Base-by-base conservation (phyloP, 2,888 invertebrate genomes). In the Hyles lineata region DNA sequence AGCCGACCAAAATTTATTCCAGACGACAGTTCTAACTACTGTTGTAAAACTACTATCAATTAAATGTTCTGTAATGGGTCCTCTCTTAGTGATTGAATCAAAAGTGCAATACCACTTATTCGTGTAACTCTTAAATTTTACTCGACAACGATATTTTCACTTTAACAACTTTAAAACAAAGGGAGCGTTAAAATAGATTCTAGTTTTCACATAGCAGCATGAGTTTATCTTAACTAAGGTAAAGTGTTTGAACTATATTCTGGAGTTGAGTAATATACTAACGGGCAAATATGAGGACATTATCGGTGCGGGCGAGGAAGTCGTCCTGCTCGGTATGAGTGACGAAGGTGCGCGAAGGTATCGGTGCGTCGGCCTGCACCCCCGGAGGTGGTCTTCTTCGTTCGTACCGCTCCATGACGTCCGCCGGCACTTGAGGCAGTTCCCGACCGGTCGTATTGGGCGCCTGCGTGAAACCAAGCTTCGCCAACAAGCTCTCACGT, bases 231-330 rank as follows among this genome's bases (percentile, higher is more conserved):
- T 32, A 6, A 62, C 29, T 35, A n/a, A 35, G 19, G 17, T 1
- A n/a, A 62, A 4, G 9, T 19, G 35, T 32, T 32, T 19, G n/a
- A n/a, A n/a, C 32, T 21, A 35, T 19, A 35, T 62, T 35, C n/a
- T 35, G 32, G n/a, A 62, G 29, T 17, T 29, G 4, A 74, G 62
- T 73, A 85, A 84, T 83, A 86, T 95, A 95, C 95, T 95, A 95
- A 95, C 95, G 96, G 84, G 96, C 96, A 92, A 97, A 97, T 80
- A 96, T 96, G 89, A 96, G 91, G 83, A 97, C 95, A 85, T 96
- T 96, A 87, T 96, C 96, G 76, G 96, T 96, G 84, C 95, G 95
- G 80, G 96, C 96, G 84, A 96, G 96, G 91, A 95, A 96, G 88
- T 96, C 96, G 84, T 96, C 96, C 77, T 88, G 96, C 95, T 89